phyloP scores from a whole-genome alignment of 2,888 invertebrate genomes.

The Venusia cambrica region DNA sequence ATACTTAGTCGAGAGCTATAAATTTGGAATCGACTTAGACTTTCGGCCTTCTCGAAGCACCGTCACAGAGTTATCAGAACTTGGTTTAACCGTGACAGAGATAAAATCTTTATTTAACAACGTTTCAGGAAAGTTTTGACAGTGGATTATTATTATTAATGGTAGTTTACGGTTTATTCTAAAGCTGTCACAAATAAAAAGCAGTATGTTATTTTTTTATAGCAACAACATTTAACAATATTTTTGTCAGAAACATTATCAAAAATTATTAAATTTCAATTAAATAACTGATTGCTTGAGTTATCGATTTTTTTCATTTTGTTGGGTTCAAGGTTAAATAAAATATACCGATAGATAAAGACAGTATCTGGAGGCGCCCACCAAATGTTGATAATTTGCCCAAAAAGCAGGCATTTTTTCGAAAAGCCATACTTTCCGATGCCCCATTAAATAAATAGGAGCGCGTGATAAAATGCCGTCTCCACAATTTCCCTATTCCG shows the following conservation, averaged over 20 bases:
- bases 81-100: conserved; percentile 28
- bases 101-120: too few species aligned
- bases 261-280: too few species aligned
- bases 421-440: conserved; percentile 25
- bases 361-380: too few species aligned
- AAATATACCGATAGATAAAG: too few species aligned
- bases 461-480: conserved; percentile 31
- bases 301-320: too few species aligned
- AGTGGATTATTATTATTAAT: conserved; percentile 11
- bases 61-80: conserved; percentile 29
- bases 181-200: conserved; percentile 1
- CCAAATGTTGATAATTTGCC: too few species aligned
- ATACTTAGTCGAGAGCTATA: conserved; percentile 26
- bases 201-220: too few species aligned
- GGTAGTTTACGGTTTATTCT: conserved; percentile 1
- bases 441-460: conserved; percentile 30
- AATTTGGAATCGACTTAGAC: conserved; percentile 31
- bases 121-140: conserved; percentile 14
- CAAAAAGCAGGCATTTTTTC: conserved; percentile 11
- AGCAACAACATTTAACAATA: conserved; percentile 11
- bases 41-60: conserved; percentile 24
- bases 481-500: conserved; percentile 34
- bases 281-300: too few species aligned
- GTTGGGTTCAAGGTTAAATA: too few species aligned
- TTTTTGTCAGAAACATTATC: too few species aligned